Conservation (phyloP, 2,888 invertebrate genomes). For the Phyllotreta cruciferae region DNA sequence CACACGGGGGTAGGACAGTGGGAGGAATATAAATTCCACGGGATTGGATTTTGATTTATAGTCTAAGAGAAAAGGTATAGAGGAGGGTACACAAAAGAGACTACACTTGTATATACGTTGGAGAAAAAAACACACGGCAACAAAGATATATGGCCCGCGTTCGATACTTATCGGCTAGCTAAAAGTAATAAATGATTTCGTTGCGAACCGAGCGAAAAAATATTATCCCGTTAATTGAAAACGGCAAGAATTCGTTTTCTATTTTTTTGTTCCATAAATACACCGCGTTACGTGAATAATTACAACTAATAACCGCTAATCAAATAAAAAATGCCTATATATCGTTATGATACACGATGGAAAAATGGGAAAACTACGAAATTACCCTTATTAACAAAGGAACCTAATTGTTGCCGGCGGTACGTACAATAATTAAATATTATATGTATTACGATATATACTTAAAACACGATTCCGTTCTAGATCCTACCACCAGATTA, state of each 20-base stretch:
- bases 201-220: not conserved
- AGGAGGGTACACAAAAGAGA: constrained; percentile 22
- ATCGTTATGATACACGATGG: constrained; percentile 19
- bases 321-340: constrained; percentile 18
- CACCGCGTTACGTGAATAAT: constrained; percentile 11
- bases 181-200: constrained; percentile 8
- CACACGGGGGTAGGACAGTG: constrained; percentile 17
- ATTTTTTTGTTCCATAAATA: no score
- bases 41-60: constrained; percentile 51
- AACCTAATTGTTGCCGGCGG: constrained; percentile 32
- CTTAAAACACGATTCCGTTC: constrained; percentile 38
- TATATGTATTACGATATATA: constrained; percentile 32
- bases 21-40: constrained; percentile 42
- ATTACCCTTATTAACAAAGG: constrained; percentile 34
- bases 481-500: constrained; percentile 36
- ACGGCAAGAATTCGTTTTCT: not conserved
- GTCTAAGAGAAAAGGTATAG: constrained; percentile 41
- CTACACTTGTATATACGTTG: constrained; percentile 2
- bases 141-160: constrained; percentile 13
- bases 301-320: constrained; percentile 20
- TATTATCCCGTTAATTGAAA: not conserved
- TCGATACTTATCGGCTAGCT: constrained; percentile 1
- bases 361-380: constrained; percentile 25
- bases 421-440: constrained; percentile 37
- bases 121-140: not conserved